These are phyloP conservation scores for Oxyura jamaicensis DNA, from an alignment of 2,113 vertebrate species.

Conservation along the genomic window DNA sequence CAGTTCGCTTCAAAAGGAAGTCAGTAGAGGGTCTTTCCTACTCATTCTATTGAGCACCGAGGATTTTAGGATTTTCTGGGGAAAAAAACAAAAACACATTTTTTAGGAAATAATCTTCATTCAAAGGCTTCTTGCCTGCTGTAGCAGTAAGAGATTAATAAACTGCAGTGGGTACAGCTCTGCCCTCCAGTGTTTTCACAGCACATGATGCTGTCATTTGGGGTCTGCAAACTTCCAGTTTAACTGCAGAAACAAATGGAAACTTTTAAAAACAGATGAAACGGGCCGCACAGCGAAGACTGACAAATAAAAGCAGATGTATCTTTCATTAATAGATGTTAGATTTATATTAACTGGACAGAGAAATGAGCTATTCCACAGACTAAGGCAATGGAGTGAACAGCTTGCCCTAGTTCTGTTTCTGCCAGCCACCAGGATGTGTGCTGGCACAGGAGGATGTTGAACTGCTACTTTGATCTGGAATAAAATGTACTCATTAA, in stretches of 20 bases:
- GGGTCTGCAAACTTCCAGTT: background rate
- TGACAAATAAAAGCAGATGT: background rate
- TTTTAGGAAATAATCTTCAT: background rate
- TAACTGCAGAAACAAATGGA: background rate
- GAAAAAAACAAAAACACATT: background rate
- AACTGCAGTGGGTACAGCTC: background rate
- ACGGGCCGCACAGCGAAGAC: background rate
- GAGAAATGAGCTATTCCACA: background rate
- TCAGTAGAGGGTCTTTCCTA: rapidly evolving
- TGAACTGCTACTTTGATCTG: background rate
- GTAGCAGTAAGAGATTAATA: background rate
- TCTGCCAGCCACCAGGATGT: background rate
- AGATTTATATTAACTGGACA: background rate
- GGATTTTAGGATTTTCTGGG: background rate
- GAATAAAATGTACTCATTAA: background rate
- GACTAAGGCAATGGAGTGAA: background rate
- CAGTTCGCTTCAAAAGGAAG: background rate
- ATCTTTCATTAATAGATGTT: background rate
- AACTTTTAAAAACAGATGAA: background rate
- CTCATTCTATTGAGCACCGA: too few species aligned
- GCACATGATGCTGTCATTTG: background rate
- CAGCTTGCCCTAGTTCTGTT: background rate
- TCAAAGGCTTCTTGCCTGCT: background rate
- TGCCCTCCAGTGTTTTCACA: background rate
- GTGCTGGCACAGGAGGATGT: background rate